Evolutionary conservation across 2,888 invertebrate genomes (phyloP), one percentile per base, ranked within the genome.

Genomic region (Proisotoma minuta): DNA sequence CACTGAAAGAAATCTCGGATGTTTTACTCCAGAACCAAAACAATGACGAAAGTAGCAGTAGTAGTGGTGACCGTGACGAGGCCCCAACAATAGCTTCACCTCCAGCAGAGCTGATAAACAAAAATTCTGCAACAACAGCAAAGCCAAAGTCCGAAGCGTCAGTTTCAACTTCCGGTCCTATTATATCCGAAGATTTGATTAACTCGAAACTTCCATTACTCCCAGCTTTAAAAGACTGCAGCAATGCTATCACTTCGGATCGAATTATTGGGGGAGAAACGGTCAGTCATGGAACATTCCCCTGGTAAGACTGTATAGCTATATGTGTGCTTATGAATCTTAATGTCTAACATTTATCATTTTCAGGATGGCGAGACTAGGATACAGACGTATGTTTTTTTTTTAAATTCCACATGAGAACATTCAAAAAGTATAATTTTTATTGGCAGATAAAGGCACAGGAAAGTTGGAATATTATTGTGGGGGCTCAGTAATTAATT

Each of bases 401-500:
- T 29, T 39, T 2, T n/a, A 22, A 12, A 15, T n/a, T n/a, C n/a
- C n/a, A n/a, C n/a, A n/a, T n/a, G n/a, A n/a, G n/a, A n/a, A n/a
- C n/a, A n/a, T n/a, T n/a, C n/a, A n/a, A n/a, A n/a, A n/a, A n/a
- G n/a, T n/a, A n/a, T n/a, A n/a, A n/a, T n/a, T 50, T 50, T 29
- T 39, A 18, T 50, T 29, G 10, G 20, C 58, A 69, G 69, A 66
- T 54, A 47, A 61, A 39, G 22, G 18, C 10, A 59, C 68, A 1
- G 63, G 61, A 5, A 18, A 47, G 43, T 43, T 63, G 10, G 68
- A 66, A 27, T 70, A 68, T 54, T 60, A 62, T 23, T 70, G 70
- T 57, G 70, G 66, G 15, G 70, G 66, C 4, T 57, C 59, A n/a
- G 43, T 70, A 10, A 64, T 68, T 3, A 68, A 58, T 15, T 48